Percentiles rank a stretch among this genome's conserved stretches.
phyloP scores from a whole-genome alignment of 2,113 vertebrate genomes.

The Elephas maximus region DNA sequence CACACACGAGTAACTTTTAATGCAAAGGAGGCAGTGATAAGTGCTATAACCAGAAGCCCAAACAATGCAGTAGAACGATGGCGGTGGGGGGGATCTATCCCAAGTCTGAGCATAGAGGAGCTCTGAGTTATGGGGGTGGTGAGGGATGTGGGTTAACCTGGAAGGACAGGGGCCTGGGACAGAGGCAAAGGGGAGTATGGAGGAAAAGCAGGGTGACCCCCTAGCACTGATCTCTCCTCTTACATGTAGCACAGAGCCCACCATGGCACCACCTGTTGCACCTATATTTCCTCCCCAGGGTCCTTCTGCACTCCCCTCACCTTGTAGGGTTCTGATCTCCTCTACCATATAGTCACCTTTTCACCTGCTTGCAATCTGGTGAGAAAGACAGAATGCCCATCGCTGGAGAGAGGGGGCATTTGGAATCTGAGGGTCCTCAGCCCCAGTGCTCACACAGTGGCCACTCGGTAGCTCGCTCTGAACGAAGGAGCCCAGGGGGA shows the following conservation, averaged over 20 bases:
- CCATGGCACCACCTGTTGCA: fast-evolving
- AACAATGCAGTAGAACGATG: not conserved
- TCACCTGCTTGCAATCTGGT: not conserved
- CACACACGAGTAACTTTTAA: not conserved
- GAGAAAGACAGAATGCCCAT: not conserved
- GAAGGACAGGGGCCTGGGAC: not conserved
- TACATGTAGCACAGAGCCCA: no score
- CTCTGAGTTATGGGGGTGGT: not conserved
- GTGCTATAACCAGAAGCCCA: not conserved
- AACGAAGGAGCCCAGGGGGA: not conserved
- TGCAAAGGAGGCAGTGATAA: conserved; percentile 24
- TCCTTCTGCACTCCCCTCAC: not conserved
- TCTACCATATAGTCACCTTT: not conserved
- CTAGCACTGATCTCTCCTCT: no score
- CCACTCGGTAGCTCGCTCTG: not conserved
- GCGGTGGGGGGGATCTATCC: not conserved
- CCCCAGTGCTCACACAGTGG: not conserved
- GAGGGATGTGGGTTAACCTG: not conserved
- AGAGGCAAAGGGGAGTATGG: not conserved
- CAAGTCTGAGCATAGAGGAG: not conserved
- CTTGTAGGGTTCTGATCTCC: not conserved
- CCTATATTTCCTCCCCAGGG: not conserved
- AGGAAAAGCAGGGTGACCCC: not conserved
- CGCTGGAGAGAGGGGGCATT: fast-evolving
- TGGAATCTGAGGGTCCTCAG: not conserved